Evolutionary conservation across 2,888 invertebrate genomes (phyloP), one percentile per base, ranked within the genome.

Genomic region (Mythimna lalbum): DNA sequence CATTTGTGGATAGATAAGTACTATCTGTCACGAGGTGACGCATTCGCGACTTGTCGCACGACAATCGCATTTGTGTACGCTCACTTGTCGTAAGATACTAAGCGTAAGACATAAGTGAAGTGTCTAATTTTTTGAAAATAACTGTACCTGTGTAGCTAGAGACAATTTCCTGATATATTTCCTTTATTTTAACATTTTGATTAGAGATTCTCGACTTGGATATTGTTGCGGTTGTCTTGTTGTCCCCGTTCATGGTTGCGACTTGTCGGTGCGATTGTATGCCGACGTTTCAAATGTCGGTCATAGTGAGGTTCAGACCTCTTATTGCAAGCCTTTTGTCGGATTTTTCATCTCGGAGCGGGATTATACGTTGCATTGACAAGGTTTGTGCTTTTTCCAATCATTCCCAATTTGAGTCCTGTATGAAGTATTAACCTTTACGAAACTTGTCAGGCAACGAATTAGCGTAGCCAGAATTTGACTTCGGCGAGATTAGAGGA

Each of bases 91-190:
- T 93, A 93, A 93, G 92, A 92, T 92, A 90, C 89, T 91, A 89
- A 85, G 85, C 79, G 77, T 95, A 95, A 93, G 93, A 91, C 93
- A 90, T 94, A 95, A 95, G 93, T 94, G 95, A 55, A 78, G 90
- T 91, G 92, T 93, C 92, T 89, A 88, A 88, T 89, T 91, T 93
- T 90, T 91, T 87, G 82, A 84, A 84, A 74, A 82, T 82, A 86
- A 90, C 90, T 92, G 95, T 95, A 95, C 95, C 95, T 95, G 95
- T 94, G 93, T 95, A 95, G 95, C 92, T 95, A 95, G 95, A 93
- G 90, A 89, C 91, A 95, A 95, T 95, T 95, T 93, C 92, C 89
- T 91, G 89, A 88, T 82, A 82, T 71, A 83, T 27, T 73, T 83
- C 27, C 19, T 90, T 86, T 86, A 76, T 78, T 85, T 82, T 74